phyloP scores from a whole-genome alignment of 1,140 invertebrate genomes.

The Drosophila asahinai region DNA sequence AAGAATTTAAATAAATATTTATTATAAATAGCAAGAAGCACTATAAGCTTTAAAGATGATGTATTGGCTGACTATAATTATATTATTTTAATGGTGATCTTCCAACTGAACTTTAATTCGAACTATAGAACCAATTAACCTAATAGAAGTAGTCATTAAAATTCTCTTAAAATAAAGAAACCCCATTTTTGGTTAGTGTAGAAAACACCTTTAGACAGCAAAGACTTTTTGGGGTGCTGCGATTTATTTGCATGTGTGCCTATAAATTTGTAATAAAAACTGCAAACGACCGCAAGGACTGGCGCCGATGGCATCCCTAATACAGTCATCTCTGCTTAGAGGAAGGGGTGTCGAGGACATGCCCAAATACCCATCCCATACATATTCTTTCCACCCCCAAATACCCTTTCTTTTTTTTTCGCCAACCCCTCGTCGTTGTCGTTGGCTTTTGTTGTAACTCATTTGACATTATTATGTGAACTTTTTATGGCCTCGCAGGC shows the following conservation, averaged over 20 bases:
- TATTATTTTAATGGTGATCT: background rate
- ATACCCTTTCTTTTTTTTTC: slow-evolving; percentile 10
- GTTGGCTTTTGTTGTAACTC: slow-evolving; percentile 79
- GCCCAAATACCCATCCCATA: slow-evolving; percentile 10
- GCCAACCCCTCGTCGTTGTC: slow-evolving; percentile 3
- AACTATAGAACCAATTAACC: background rate
- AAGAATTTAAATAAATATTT: background rate
- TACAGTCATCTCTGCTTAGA: slow-evolving; percentile 64
- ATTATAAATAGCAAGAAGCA: background rate
- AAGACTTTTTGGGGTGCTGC: slow-evolving; percentile 26
- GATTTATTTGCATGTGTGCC: slow-evolving; percentile 84
- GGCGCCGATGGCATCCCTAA: slow-evolving; percentile 62
- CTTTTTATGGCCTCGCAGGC: slow-evolving; percentile 79
- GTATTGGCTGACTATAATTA: background rate
- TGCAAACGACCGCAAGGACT: slow-evolving; percentile 74
- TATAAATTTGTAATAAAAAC: slow-evolving; percentile 85
- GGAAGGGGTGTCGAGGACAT: slow-evolving; percentile 45
- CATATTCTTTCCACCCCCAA: slow-evolving; percentile 7
- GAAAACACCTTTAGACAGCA: slow-evolving; percentile 14
- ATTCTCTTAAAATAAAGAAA: background rate
- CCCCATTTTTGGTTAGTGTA: slow-evolving; percentile 7
- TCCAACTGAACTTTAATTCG: background rate
- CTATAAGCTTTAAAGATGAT: no score
- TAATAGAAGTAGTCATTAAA: slow-evolving; percentile 3
- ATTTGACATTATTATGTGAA: slow-evolving; percentile 84